phyloP scores from a whole-genome alignment of 2,888 invertebrate genomes.

The Apoda limacodes region DNA sequence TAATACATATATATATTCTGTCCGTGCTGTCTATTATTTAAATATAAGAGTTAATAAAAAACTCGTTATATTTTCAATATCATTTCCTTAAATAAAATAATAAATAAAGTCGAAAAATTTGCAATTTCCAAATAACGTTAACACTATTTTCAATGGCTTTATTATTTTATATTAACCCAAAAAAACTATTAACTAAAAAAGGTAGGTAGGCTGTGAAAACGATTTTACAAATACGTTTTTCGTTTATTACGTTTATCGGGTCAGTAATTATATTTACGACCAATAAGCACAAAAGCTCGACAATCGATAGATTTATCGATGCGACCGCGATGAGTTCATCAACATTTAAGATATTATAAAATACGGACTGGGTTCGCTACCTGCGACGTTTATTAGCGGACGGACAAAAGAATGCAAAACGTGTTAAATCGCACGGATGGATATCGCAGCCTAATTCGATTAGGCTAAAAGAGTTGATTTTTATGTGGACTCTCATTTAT shows the following conservation, averaged over 20 bases:
- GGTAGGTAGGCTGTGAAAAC: no score
- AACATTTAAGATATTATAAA: constrained; percentile 52
- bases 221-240: no score
- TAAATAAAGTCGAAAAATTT: no score
- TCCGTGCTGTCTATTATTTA: no score
- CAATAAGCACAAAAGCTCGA: constrained; percentile 33
- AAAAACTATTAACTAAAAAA: no score
- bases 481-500: constrained; percentile 61
- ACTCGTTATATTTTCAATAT: no score
- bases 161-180: no score
- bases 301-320: constrained; percentile 47
- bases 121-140: no score
- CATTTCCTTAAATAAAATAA: no score
- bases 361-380: constrained; percentile 48
- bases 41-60: no score
- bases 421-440: constrained; percentile 64
- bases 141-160: no score
- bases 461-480: constrained; percentile 64
- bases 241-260: constrained; percentile 33
- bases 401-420: constrained; percentile 62
- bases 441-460: constrained; percentile 64
- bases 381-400: constrained; percentile 58
- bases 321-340: constrained; percentile 57
- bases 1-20: no score
- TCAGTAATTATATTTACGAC: constrained; percentile 35